These are phyloP conservation scores for Podotricha telesiphe DNA, from an alignment of 2,888 invertebrate genomes.

Conservation along the genomic window DNA sequence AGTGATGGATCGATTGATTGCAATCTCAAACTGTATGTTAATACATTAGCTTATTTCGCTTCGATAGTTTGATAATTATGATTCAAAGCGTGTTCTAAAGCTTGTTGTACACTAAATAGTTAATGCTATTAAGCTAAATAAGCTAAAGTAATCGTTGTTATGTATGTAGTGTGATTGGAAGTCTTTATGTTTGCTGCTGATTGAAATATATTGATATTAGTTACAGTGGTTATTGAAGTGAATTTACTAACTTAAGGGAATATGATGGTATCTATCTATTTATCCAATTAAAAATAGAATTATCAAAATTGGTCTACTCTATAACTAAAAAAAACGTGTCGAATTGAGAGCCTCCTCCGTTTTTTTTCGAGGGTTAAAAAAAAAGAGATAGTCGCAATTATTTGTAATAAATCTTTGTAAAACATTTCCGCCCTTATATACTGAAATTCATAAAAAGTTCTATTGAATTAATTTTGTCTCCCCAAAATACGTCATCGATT, in stretches of 20 bases:
- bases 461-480: conserved; percentile 20
- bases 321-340: too few species aligned
- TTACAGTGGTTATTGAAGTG: too few species aligned
- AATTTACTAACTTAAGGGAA: too few species aligned
- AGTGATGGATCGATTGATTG: conserved; percentile 28
- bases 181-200: too few species aligned
- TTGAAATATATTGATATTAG: too few species aligned
- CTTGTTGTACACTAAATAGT: conserved; percentile 3
- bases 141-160: conserved; percentile 2
- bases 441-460: conserved; percentile 13
- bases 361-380: too few species aligned
- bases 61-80: conserved; percentile 19
- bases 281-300: too few species aligned
- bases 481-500: conserved; percentile 45
- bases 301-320: too few species aligned
- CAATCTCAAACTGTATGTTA: conserved; percentile 27
- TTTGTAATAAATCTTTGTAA: too few species aligned
- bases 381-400: too few species aligned
- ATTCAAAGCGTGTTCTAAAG: conserved; percentile 6
- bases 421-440: neutral
- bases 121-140: conserved; percentile 12
- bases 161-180: conserved; percentile 9
- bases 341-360: too few species aligned
- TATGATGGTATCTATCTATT: too few species aligned
- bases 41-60: conserved; percentile 30